phyloP scores from a whole-genome alignment of 2,797 vertebrate species.

The Ctenochaetus hawaiiensis region DNA sequence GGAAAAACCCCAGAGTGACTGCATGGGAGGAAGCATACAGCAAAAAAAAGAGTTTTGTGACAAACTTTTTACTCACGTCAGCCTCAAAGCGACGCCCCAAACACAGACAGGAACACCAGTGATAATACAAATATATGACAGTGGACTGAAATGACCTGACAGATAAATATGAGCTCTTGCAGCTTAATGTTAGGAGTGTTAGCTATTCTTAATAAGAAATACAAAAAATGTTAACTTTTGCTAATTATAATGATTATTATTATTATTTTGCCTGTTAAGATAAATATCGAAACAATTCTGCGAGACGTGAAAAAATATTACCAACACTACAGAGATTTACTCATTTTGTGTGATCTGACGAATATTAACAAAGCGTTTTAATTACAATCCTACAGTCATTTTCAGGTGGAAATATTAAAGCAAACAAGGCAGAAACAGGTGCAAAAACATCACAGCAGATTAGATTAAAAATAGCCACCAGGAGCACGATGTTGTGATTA shows the following conservation, averaged over 20 bases:
- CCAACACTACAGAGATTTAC: background rate
- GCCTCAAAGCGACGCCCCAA: background rate
- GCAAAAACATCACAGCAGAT: background rate
- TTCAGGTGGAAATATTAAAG: background rate
- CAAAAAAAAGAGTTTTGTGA: background rate
- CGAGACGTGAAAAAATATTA: background rate
- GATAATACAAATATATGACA: background rate
- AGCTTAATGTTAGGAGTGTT: background rate
- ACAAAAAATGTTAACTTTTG: background rate
- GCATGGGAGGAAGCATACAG: background rate
- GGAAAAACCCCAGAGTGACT: background rate
- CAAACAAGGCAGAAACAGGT: background rate
- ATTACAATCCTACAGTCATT: background rate
- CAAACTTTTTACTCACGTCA: background rate
- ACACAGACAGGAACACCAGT: background rate
- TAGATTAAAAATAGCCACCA: background rate
- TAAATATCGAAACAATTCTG: background rate
- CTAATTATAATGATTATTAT: no score
- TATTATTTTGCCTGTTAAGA: background rate
- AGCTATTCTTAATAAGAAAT: background rate
- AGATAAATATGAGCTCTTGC: background rate
- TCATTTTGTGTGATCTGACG: background rate
- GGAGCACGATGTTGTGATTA: background rate
- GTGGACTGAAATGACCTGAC: background rate
- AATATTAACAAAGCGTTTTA: background rate